Conservation (phyloP, 2,797 vertebrate species). For the Falco peregrinus region DNA sequence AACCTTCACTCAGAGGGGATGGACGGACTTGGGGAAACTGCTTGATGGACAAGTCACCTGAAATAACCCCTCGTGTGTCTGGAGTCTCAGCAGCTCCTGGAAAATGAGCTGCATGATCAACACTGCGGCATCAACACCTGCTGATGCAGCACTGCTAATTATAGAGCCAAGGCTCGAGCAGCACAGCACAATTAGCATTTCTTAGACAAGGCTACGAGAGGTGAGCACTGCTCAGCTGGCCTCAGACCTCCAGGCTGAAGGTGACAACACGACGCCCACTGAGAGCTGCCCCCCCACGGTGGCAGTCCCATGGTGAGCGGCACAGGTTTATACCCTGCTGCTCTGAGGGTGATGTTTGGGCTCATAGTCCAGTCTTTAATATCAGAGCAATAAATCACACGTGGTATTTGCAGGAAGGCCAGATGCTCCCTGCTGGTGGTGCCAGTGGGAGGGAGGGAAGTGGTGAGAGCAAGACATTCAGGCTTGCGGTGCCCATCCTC, state of each 20-base stretch:
- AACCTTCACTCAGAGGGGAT: neutral
- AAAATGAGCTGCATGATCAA: neutral
- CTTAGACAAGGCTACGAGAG: neutral
- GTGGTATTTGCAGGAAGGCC: neutral
- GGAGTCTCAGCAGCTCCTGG: constrained; percentile 1
- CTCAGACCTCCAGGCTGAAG: neutral
- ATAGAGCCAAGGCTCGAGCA: neutral
- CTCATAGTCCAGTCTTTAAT: neutral
- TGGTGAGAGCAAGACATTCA: neutral
- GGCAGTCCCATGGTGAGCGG: accelerated
- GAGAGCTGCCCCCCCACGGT: accelerated
- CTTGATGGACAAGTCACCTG: neutral
- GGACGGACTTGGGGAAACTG: neutral
- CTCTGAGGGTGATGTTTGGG: neutral
- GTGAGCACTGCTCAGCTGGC: neutral
- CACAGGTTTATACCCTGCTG: neutral
- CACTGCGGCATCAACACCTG: neutral
- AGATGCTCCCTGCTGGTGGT: neutral
- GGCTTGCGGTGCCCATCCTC: neutral
- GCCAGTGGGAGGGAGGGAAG: neutral
- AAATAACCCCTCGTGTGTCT: neutral
- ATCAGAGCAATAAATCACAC: neutral
- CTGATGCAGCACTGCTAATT: constrained; percentile 35
- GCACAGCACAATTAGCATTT: neutral
- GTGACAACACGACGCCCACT: neutral